Evolutionary conservation across 2,797 vertebrate species (phyloP).

Genomic region (Podarcis siculus): DNA sequence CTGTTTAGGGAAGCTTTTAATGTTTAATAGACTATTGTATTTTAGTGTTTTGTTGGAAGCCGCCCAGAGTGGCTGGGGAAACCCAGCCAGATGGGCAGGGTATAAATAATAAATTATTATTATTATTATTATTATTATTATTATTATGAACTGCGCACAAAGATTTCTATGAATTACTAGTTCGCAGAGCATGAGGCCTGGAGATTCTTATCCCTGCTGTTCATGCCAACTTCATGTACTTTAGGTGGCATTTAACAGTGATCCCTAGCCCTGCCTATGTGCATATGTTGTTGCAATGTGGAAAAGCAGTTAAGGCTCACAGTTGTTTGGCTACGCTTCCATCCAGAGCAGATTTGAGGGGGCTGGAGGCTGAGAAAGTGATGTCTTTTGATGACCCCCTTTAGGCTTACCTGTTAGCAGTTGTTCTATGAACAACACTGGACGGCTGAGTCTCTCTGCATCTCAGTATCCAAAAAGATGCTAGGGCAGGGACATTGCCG

Average conservation of each 20-base stretch:
- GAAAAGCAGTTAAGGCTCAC: neutral
- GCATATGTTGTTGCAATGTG: neutral
- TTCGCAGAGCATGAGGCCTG: neutral
- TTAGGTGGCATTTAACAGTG: neutral
- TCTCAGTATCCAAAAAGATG: neutral
- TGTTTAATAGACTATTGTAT: no score
- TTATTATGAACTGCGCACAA: no score
- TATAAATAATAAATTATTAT: no score
- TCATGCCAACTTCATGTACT: no score
- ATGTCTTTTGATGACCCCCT: neutral
- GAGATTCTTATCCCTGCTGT: neutral
- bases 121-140: no score
- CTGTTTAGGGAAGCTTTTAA: no score
- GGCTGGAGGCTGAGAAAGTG: no score
- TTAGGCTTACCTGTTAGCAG: neutral
- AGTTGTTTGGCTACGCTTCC: neutral
- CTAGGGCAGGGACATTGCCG: neutral
- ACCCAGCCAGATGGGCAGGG: no score
- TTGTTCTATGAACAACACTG: neutral
- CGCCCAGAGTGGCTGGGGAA: no score
- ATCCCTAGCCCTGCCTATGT: neutral
- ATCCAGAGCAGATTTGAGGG: no score
- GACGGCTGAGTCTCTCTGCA: neutral
- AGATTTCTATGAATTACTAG: no score
- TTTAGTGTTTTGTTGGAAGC: no score